Base-by-base conservation (phyloP, 2,888 invertebrate species). In the Leptinotarsa tumamoca region DNA sequence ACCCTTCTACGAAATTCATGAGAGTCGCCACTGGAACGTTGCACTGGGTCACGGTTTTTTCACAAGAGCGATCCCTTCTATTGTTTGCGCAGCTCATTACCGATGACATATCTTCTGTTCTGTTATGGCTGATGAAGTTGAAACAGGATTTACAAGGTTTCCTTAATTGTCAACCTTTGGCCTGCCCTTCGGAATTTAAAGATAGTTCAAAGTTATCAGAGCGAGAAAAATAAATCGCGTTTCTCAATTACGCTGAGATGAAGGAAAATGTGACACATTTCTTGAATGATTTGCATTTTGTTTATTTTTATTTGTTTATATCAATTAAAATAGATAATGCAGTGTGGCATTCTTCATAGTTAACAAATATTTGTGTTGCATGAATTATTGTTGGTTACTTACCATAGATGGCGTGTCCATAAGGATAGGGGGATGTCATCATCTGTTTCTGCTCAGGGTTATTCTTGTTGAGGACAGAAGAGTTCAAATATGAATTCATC, bases 81-180 rank as follows among this genome's bases (percentile, higher is more conserved):
- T 63, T 63, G 63, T 63, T 63, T 63, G 18, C 43, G 43, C 27
- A 33, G 63, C 63, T 63, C 63, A 63, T 63, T 63, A 63, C 63
- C 63, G 33, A 33, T 63, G 63, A 63, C 63, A 63, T 63, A 43
- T 63, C 63, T 63, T 63, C 10, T 43, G 43, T 18, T 43, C 17
- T 33, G 63, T 63, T 63, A 63, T 63, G 17, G 63, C 63, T 63
- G 43, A 17, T 43, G 43, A 43, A 63, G 33, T 63, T 63, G 63
- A n/a, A 63, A 43, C 33, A 63, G 63, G 63, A 63, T 15, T 63
- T 63, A 63, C 63, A 63, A 63, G 63, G 63, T 63, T 63, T 63
- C 13, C 63, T n/a, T 63, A 63, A 63, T 63, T 27, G 43, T 33
- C 18, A n/a, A 43, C 33, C 63, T 63, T 33, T 63, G 43, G 33